These are phyloP conservation scores for Spheniscus humboldti DNA, from an alignment of 2,797 vertebrate genomes.

Conservation along the genomic window DNA sequence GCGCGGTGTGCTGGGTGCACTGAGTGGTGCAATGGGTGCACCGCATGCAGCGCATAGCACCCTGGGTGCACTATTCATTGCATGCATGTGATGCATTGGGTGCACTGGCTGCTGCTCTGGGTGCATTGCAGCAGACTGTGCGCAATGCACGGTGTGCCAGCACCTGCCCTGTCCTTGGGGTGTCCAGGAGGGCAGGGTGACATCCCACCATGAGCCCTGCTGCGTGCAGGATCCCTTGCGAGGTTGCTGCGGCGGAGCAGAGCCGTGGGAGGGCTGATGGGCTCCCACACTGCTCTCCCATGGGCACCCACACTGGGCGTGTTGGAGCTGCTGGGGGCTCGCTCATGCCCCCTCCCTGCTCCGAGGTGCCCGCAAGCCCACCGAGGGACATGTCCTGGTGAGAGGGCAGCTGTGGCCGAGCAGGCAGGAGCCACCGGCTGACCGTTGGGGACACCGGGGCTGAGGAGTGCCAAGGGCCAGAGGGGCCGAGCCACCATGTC, in stretches of 20 bases:
- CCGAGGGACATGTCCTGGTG: accelerated
- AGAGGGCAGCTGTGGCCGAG: neutral
- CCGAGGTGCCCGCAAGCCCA: accelerated
- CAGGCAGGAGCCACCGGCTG: neutral
- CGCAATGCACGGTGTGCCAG: neutral
- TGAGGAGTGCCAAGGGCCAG: neutral
- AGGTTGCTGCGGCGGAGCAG: accelerated
- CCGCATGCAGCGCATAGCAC: neutral
- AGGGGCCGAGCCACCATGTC: neutral
- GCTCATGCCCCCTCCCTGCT: neutral
- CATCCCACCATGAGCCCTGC: neutral
- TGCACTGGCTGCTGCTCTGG: neutral
- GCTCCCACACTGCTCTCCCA: too few species aligned
- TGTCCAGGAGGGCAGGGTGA: neutral
- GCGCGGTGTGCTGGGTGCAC: neutral
- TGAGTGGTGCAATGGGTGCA: too few species aligned
- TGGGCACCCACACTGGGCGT: accelerated
- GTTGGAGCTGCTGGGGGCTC: neutral
- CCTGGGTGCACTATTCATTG: neutral
- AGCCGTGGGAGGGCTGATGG: neutral
- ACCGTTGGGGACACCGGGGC: neutral
- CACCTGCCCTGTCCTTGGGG: neutral
- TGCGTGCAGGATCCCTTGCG: accelerated
- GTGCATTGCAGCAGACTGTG: neutral
- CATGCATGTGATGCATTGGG: too few species aligned